Evolutionary conservation across 2,113 vertebrate genomes (phyloP), one percentile per base, ranked within the genome.

Genomic region (Electrona antarctica): DNA sequence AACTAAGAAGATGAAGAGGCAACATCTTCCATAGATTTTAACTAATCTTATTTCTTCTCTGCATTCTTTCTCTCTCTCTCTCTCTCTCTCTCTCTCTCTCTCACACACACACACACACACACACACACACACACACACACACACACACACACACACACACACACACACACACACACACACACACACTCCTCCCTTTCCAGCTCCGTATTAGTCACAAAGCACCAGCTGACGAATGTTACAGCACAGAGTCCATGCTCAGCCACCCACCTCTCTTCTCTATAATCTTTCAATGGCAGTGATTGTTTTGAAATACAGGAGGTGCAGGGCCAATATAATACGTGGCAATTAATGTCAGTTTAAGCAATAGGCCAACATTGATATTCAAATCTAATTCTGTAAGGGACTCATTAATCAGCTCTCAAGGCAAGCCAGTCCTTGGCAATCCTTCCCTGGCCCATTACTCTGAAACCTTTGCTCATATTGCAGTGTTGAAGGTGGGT

Each of bases 261-360:
- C 82, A 77, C 77, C 74, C 51, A 74, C 67, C 64, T 71, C 56
- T 71, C 71, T 67, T 59, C 74, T 71, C 41, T 78, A 55, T 74
- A 85, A 84, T 84, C 76, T 79, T 71, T 77, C 61, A 56, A 78
- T 80, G 41, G 65, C 1, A 6, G 57, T 60, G 75, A 84, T 83
- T 90, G 82, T 88, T 84, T 78, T 85, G 78, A 84, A 86, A 85
- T 83, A 71, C 70, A 74, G 51, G 58, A 64, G 76, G 74, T 69
- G 67, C 76, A 54, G 41, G 78, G 45, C 69, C 67, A 85, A 80
- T 89, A 70, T 84, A 88, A 86, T 82, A 83, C 81, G 83, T 82
- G 76, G 81, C 85, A 85, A 91, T 90, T 88, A 87, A 84, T 88
- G 86, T 87, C 82, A 80, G 63, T 70, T 87, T 76, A 86, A 83